Conservation (phyloP, 1,140 invertebrate genomes). For the Pseudomyrmex dendroicus region DNA sequence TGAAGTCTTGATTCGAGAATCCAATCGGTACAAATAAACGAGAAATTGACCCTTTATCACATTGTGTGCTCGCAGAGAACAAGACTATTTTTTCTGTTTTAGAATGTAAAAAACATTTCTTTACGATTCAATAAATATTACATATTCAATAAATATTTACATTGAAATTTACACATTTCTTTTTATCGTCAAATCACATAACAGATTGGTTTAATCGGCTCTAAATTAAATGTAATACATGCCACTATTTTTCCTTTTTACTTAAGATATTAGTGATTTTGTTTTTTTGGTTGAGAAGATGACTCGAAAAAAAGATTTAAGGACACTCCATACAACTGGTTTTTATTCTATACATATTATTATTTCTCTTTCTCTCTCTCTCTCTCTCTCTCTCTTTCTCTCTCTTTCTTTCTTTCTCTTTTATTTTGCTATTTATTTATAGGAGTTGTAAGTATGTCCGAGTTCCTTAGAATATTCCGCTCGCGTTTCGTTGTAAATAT, state of each 20-base stretch:
- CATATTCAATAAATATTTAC: no score
- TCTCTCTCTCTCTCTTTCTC: no score
- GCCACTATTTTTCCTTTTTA: no score
- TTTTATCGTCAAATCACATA: not conserved
- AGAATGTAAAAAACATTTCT: slow-evolving; percentile 18
- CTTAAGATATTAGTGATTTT: not conserved
- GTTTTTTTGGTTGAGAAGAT: not conserved
- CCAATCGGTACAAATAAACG: slow-evolving; percentile 54
- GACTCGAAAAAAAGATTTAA: no score
- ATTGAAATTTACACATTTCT: not conserved
- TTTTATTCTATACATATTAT: slow-evolving; percentile 7
- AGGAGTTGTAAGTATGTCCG: slow-evolving; percentile 16
- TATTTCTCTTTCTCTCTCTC: not conserved
- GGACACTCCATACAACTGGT: not conserved
- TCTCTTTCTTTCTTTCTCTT: no score
- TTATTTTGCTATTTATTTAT: slow-evolving; percentile 12
- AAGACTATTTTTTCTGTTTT: not conserved
- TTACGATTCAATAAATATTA: no score
- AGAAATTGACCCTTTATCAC: slow-evolving; percentile 56
- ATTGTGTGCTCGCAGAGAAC: not conserved
- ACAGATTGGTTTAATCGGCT: no score
- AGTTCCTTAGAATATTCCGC: slow-evolving; percentile 42
- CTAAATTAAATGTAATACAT: no score
- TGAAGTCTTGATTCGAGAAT: slow-evolving; percentile 52
- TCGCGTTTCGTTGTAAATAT: slow-evolving; percentile 28